Evolutionary conservation across 2,113 vertebrate species (phyloP).

Genomic region (Perca fluviatilis): DNA sequence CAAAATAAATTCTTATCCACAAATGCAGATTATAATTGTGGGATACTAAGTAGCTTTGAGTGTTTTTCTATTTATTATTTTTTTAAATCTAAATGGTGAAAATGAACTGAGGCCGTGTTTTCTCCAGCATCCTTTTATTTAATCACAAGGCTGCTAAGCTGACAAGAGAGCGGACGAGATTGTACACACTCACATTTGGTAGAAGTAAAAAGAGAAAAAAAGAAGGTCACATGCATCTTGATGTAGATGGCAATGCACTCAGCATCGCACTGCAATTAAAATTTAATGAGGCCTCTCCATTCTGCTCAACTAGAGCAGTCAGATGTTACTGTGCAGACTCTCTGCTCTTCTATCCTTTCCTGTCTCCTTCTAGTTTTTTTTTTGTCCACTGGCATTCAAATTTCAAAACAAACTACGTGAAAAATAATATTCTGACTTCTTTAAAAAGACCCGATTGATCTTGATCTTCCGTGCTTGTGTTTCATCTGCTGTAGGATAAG

Average conservation of each 20-base stretch:
- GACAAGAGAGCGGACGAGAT: slow-evolving; percentile 27
- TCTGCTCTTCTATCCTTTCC: slow-evolving; percentile 45
- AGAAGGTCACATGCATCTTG: slow-evolving; percentile 69
- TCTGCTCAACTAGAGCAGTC: slow-evolving; percentile 58
- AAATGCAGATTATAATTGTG: background rate
- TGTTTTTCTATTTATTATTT: slow-evolving; percentile 1
- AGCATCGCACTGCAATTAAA: slow-evolving; percentile 74
- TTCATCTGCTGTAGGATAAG: slow-evolving; percentile 9
- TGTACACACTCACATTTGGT: slow-evolving; percentile 29
- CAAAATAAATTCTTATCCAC: background rate
- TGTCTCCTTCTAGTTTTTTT: slow-evolving; percentile 21
- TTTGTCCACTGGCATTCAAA: slow-evolving; percentile 2
- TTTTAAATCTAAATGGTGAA: background rate
- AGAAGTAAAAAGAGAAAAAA: slow-evolving; percentile 45
- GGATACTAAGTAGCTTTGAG: background rate
- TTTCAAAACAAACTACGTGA: slow-evolving; percentile 35
- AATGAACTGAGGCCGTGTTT: background rate
- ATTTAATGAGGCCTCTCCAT: slow-evolving; percentile 78
- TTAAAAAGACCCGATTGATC: slow-evolving; percentile 15
- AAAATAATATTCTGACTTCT: slow-evolving; percentile 34
- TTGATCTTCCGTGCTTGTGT: slow-evolving; percentile 22
- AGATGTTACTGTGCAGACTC: slow-evolving; percentile 61
- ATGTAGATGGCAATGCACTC: slow-evolving; percentile 70
- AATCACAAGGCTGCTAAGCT: slow-evolving; percentile 26
- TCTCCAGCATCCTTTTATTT: slow-evolving; percentile 19